Base-by-base conservation (phyloP, 2,888 invertebrate species). In the Tetranychus piercei region DNA sequence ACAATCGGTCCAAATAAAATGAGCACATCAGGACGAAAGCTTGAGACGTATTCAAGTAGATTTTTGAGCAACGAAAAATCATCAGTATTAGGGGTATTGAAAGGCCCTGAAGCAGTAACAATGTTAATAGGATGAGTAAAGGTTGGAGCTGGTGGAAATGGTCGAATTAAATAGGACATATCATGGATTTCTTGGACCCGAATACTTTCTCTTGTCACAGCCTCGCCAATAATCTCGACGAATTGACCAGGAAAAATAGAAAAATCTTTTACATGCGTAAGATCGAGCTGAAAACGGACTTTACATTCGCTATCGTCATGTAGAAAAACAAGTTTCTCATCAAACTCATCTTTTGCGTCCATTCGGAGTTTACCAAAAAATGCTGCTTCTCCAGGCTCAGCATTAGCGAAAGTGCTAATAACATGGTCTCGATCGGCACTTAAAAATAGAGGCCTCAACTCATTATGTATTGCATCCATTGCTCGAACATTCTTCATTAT, bases 191-290 rank as follows among this genome's bases (percentile, higher is more conserved):
- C 43, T 66, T 71, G 22, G 22, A 69, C 69, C 6, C 20, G 34
- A 4, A 69, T 69, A 5, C 1, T 69, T 15, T 15, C 15, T 23
- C 23, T 69, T 11, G 11, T 23, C 66, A 18, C 43, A 18, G 69
- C 75, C 71, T 22, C 44, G 23, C 44, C 71, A 66, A 73, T 71
- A 44, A 75, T 34, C 11, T 34, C 43, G 22, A 76, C 75, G 23
- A 75, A 72, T 73, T 75, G 73, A n/a, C 76, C 76, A 11, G 76
- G 73, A 75, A 76, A 75, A 43, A 76, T 55, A 1, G 76, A 76
- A 34, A 66, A 75, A 11, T 69, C 11, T 34, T 11, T 15, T 7
- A 69, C n/a, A 43, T 23, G 66, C 1, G 23, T 44, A 23, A 75
- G 65, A 73, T 75, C 75, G 1, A 75, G 73, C 8, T 44, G 11